Percentiles rank a stretch among this genome's conserved stretches.
Evolutionary conservation across 2,113 vertebrate species (phyloP).

Genomic region (Delphinus delphis): DNA sequence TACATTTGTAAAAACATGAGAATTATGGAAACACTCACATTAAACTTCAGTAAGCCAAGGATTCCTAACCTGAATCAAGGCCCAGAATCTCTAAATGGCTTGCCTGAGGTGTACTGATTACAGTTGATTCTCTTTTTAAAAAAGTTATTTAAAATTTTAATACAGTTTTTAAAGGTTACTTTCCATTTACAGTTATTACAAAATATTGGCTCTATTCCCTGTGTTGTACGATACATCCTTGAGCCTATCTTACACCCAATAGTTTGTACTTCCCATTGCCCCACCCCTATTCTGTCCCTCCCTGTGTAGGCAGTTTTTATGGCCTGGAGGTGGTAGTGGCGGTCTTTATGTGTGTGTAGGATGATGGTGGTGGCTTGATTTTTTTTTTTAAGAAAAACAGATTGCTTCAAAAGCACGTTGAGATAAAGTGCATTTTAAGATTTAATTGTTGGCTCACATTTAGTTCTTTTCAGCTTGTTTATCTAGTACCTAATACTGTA

Average conservation of each 20-base stretch:
- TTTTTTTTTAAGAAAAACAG: neutral
- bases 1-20: neutral
- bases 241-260: neutral
- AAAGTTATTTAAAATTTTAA: neutral
- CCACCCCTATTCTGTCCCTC: neutral
- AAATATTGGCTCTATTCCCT: neutral
- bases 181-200: neutral
- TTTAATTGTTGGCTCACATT: slow-evolving; percentile 11
- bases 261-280: neutral
- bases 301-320: neutral
- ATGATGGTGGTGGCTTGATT: neutral
- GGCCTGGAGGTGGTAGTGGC: neutral
- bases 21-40: neutral
- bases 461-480: slow-evolving; percentile 8
- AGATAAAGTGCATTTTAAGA: neutral
- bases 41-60: neutral
- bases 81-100: neutral
- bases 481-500: neutral
- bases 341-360: neutral
- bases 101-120: neutral
- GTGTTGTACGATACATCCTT: neutral
- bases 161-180: neutral
- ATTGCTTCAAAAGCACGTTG: slow-evolving; percentile 25
- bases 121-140: neutral
- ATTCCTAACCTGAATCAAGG: neutral